phyloP scores from a whole-genome alignment of 2,797 vertebrate species.

The Sebastes nivosus region DNA sequence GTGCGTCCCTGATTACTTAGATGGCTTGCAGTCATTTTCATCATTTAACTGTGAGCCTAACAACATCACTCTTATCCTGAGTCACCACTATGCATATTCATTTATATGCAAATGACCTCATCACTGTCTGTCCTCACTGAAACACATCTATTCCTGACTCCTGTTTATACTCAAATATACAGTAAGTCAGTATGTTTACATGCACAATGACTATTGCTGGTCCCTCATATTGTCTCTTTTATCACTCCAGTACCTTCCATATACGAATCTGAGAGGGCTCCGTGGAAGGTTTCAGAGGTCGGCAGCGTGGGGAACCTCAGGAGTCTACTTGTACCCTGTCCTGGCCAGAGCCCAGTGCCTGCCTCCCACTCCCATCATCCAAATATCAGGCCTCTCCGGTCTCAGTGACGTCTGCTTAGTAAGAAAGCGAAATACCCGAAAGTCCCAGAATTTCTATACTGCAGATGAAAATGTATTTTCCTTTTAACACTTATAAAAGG shows the following conservation, averaged over 20 bases:
- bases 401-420: conserved; percentile 11
- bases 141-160: neutral
- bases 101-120: conserved; percentile 32
- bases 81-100: conserved; percentile 4
- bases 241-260: conserved; percentile 91
- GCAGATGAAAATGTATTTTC: conserved; percentile 16
- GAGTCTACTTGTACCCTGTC: conserved; percentile 36
- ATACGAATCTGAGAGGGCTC: conserved; percentile 91
- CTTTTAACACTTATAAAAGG: conserved; percentile 34
- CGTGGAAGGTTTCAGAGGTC: conserved; percentile 10
- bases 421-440: conserved; percentile 7
- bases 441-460: conserved; percentile 29
- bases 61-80: conserved; percentile 6
- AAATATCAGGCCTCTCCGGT: neutral
- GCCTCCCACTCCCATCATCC: conserved; percentile 3
- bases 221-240: conserved; percentile 29
- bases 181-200: neutral
- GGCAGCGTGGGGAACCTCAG: conserved; percentile 30
- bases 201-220: neutral
- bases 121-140: neutral
- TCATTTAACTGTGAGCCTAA: conserved; percentile 28
- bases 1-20: neutral
- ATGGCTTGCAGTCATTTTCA: conserved; percentile 20
- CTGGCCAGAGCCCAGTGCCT: conserved; percentile 54
- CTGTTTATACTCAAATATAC: neutral